Conservation (phyloP, 2,888 invertebrate species). For the Drosophila longiperda region DNA sequence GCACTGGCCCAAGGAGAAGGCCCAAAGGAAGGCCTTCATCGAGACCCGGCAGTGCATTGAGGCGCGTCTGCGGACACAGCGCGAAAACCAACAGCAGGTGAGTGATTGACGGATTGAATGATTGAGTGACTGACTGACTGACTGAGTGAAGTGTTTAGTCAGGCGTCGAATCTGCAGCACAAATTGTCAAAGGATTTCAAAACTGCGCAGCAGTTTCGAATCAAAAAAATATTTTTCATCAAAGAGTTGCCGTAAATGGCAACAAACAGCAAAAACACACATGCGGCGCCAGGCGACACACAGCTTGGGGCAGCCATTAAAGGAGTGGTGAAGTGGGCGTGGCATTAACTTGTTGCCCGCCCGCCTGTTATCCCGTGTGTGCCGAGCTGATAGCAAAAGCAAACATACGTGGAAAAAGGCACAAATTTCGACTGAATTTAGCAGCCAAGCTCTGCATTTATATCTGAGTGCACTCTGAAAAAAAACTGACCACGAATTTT, state of each 20-base stretch:
- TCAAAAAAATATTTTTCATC: conserved; percentile 24
- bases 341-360: conserved; percentile 57
- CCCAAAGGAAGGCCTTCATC: conserved; percentile 95
- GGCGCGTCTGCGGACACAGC: conserved; percentile 94
- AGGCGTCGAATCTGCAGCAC: conserved; percentile 4
- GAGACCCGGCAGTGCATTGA: conserved; percentile 98
- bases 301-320: conserved; percentile 6
- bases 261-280: conserved; percentile 12
- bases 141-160: background rate
- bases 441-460: background rate
- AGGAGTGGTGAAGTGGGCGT: conserved; percentile 13
- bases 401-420: conserved; percentile 8
- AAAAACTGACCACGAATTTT: background rate
- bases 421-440: conserved; percentile 21
- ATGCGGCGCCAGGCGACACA: conserved; percentile 3
- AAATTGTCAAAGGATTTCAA: conserved; percentile 15
- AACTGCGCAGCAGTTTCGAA: background rate
- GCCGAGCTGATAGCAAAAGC: background rate
- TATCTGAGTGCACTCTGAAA: background rate
- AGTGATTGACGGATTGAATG: conserved; percentile 41
- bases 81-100: conserved; percentile 98
- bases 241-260: conserved; percentile 37
- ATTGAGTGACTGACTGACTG: conserved; percentile 9
- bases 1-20: conserved; percentile 95
- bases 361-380: conserved; percentile 8